A percentile compares a stretch with the other conserved stretches of the same genome.
These are phyloP conservation scores for Drosophila pruinosa DNA, from an alignment of 1,140 invertebrate genomes.

Conservation along the genomic window DNA sequence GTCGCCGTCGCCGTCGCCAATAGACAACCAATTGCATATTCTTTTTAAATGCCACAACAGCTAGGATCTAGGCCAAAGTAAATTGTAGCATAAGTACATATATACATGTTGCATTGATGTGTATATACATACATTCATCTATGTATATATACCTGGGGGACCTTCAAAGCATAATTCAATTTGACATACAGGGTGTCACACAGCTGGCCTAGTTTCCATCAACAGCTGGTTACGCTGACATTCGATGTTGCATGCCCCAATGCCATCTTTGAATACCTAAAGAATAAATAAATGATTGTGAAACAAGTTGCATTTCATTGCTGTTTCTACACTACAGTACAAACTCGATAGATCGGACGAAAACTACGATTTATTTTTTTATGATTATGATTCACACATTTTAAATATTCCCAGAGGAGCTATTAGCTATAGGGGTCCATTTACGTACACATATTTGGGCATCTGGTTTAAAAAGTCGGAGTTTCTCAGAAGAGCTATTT, in stretches of 20 bases:
- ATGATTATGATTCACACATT: too few relatives aligned
- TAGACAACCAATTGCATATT: conserved; percentile 21
- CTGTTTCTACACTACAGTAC: too few relatives aligned
- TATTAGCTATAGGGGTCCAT: too few relatives aligned
- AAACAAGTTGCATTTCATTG: not conserved
- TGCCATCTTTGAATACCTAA: conserved; percentile 14
- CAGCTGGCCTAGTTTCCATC: conserved; percentile 29
- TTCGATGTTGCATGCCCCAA: conserved; percentile 10
- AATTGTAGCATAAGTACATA: conserved; percentile 43
- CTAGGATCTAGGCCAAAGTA: conserved; percentile 57
- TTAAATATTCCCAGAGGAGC: too few relatives aligned
- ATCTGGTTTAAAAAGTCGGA: too few relatives aligned
- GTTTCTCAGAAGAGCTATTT: too few relatives aligned
- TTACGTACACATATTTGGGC: too few relatives aligned
- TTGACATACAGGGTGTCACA: conserved; percentile 39
- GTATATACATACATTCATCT: not conserved
- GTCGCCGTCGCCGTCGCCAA: conserved; percentile 44
- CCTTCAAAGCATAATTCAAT: conserved; percentile 55
- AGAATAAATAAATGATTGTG: not conserved
- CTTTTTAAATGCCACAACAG: conserved; percentile 16
- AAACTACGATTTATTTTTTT: too few relatives aligned
- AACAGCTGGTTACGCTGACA: conserved; percentile 20
- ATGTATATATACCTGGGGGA: not conserved
- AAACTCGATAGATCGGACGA: too few relatives aligned
- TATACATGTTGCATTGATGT: not conserved